Base-by-base conservation (phyloP, 2,888 invertebrate species). In the Lasioglossum vierecki region DNA sequence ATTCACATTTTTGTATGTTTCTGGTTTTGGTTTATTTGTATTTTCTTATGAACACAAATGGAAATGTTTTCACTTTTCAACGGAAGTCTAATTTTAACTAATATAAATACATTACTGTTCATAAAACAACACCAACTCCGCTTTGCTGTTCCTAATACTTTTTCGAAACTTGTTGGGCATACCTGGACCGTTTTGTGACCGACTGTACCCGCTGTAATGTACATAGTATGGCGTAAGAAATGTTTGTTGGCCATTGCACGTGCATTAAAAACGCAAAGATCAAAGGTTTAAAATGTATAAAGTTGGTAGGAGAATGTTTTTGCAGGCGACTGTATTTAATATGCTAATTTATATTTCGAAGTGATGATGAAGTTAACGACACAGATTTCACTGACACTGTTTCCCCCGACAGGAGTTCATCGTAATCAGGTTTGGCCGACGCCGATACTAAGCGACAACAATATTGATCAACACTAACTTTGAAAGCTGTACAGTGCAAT, bases 391-490 rank as follows among this genome's bases (percentile, higher is more conserved):
- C 26, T 26, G 60, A 60, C 60, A 60, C 26, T 60, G 60, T 60
- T 60, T 30, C 26, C 13, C 26, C 26, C 15, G 26, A 5, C 13
- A 60, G 13, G 60, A 15, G 26, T 11, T 60, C 60, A 26, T 15
- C 60, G 26, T 60, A 60, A 60, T 60, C 15, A 60, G 26, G 60
- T 60, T 60, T 60, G 60, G 26, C 60, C 11, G n/a, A 11, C 57
- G n/a, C 57, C 57, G 57, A 57, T 57, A 57, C n/a, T 1, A 60
- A 13, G 60, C 60, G 60, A 60, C 60, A 22, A 41, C n/a, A 57
- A 80, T 60, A 71, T n/a, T 57, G 6, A 68, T 60, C 60, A 60
- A 60, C 60, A 60, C 26, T 60, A 60, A 60, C 26, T 60, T 60
- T 30, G 26, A 15, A 30, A 60, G 60, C 26, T 26, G 15, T 60